phyloP scores from a whole-genome alignment of 2,888 invertebrate genomes.

The Drosophila conformis region DNA sequence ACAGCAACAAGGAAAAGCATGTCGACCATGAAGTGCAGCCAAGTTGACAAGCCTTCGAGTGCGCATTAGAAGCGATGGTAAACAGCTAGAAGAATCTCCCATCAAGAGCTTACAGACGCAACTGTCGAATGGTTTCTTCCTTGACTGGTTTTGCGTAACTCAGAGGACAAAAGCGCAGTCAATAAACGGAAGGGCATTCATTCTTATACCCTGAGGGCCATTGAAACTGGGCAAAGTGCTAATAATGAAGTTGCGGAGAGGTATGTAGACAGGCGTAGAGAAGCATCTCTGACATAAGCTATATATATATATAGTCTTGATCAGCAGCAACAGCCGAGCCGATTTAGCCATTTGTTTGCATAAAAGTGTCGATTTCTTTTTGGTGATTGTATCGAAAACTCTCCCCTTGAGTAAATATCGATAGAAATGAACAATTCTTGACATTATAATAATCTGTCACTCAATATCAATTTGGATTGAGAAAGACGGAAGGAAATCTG shows the following conservation, averaged over 20 bases:
- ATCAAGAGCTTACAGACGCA: conserved; percentile 6
- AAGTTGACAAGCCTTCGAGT: conserved; percentile 72
- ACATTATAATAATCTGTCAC: no score
- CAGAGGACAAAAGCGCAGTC: conserved; percentile 22
- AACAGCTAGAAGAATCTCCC: conserved; percentile 46
- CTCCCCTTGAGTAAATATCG: no score
- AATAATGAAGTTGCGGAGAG: neutral
- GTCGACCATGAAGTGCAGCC: conserved; percentile 41
- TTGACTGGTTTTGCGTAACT: conserved; percentile 22
- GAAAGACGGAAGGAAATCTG: no score
- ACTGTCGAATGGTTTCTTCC: neutral
- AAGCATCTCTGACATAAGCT: neutral
- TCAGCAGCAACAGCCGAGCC: neutral
- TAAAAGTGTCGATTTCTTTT: no score
- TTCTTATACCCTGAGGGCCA: neutral
- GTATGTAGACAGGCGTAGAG: neutral
- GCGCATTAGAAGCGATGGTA: conserved; percentile 66
- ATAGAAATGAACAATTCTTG: no score
- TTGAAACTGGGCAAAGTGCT: neutral
- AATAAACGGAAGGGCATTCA: conserved; percentile 14
- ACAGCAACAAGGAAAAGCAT: conserved; percentile 5
- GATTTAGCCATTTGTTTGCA: neutral
- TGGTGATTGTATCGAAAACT: no score
- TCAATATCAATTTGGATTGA: no score
- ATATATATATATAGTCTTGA: neutral